Base-by-base conservation (phyloP, 1,140 invertebrate genomes). In the Calliphora vicina region DNA sequence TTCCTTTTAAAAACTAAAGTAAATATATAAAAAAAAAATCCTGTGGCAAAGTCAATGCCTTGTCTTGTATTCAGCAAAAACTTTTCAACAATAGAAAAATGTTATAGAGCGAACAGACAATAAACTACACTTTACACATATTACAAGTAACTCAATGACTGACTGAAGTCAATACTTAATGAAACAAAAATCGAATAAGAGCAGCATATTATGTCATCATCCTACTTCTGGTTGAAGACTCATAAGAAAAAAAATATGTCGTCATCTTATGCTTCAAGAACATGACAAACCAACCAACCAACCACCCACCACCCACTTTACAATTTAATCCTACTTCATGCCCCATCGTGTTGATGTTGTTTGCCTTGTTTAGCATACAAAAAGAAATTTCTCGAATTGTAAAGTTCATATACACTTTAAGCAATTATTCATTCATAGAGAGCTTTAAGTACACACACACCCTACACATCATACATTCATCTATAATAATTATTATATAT, bases 381-480 rank as follows among this genome's bases (percentile, higher is more conserved):
- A 6, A 43, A 5, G 12, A 43, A 43, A n/a, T n/a, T n/a, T n/a
- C n/a, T n/a, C n/a, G n/a, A 43, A 43, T 50, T 50, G 15, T 74
- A 74, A 74, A 35, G 72, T 35, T 74, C 72, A 74, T 35, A 74
- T 74, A 35, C 27, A 74, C 29, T 17, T 74, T 74, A 74, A 29
- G 72, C 72, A 74, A 74, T 74, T 74, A 74, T 74, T 74, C 72
- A 74, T 74, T 74, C 72, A 74, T 74, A 74, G n/a, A 35, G 27
- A 35, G 72, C 23, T 29, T 50, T 17, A 50, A 50, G 45, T 50
- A 50, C n/a, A n/a, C n/a, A n/a, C n/a, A n/a, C n/a, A n/a, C n/a
- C n/a, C 45, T 50, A 50, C 2, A 50, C 45, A 35, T 35, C 35
- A 35, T 35, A n/a, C n/a, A n/a, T n/a, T n/a, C n/a, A n/a, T n/a